phyloP scores from a whole-genome alignment of 2,797 vertebrate genomes.

The Sebastes taczanowskii region DNA sequence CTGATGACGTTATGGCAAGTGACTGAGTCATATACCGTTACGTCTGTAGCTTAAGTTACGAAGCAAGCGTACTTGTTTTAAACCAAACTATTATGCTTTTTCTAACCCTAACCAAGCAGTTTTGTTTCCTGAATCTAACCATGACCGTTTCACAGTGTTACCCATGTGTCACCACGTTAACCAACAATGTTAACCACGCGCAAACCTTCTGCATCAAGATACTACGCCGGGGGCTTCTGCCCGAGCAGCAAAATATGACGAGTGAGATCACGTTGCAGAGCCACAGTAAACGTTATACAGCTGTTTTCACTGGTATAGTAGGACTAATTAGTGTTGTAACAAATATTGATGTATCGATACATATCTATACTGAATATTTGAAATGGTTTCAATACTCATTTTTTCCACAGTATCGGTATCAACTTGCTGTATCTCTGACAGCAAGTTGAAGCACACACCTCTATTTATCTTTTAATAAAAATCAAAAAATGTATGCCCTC shows the following conservation, averaged over 20 bases:
- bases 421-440: no score
- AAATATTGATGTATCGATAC: no score
- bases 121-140: neutral
- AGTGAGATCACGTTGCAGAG: neutral
- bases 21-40: neutral
- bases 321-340: neutral
- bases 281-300: neutral
- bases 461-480: no score
- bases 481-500: no score
- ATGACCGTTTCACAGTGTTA: neutral
- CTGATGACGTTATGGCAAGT: neutral
- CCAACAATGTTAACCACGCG: neutral
- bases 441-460: no score
- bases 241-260: neutral
- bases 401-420: no score
- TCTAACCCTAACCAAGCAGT: neutral
- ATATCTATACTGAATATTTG: no score
- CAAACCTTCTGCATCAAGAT: neutral
- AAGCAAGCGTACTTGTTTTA: neutral
- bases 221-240: neutral
- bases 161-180: neutral
- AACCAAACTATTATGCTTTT: neutral
- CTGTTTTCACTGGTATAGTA: neutral
- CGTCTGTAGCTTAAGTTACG: neutral
- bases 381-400: no score